Conservation (phyloP, 2,888 invertebrate species). For the Acronicta psi region DNA sequence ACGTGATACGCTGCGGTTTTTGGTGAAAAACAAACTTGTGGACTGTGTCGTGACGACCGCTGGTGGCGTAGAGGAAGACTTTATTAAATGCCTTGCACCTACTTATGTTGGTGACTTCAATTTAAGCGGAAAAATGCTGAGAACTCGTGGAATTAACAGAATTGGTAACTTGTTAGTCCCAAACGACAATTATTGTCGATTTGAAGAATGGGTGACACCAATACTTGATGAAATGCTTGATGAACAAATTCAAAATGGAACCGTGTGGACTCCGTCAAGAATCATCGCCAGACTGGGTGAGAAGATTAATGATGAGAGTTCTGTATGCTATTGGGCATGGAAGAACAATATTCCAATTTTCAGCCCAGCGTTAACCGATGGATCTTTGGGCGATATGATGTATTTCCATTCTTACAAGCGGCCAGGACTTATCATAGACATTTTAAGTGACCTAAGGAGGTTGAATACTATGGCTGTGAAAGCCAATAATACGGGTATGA, state of each 20-base stretch:
- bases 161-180: conserved; percentile 97
- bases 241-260: conserved; percentile 93
- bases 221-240: conserved; percentile 96
- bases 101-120: conserved; percentile 98
- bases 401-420: conserved; percentile 98
- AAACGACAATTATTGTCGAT: conserved; percentile 99
- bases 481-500: conserved; percentile 97
- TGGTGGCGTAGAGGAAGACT: conserved; percentile 99
- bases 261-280: conserved; percentile 95
- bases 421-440: conserved; percentile 97
- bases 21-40: conserved; percentile 91
- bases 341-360: conserved; percentile 99
- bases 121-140: conserved; percentile 93
- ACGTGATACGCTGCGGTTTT: conserved; percentile 96
- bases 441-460: conserved; percentile 96
- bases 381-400: conserved; percentile 99
- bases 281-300: conserved; percentile 93
- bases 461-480: conserved; percentile 98
- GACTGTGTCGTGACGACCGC: conserved; percentile 99
- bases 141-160: conserved; percentile 96
- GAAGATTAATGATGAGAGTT: conserved; percentile 96
- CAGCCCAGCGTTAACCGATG: conserved; percentile 99
- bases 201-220: conserved; percentile 99
- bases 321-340: conserved; percentile 99
- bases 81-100: conserved; percentile 99